A percentile compares a stretch with the other conserved stretches of the same genome.
Evolutionary conservation across 2,113 vertebrate species (phyloP).

Genomic region (Sterrhoptilus dennistouni): DNA sequence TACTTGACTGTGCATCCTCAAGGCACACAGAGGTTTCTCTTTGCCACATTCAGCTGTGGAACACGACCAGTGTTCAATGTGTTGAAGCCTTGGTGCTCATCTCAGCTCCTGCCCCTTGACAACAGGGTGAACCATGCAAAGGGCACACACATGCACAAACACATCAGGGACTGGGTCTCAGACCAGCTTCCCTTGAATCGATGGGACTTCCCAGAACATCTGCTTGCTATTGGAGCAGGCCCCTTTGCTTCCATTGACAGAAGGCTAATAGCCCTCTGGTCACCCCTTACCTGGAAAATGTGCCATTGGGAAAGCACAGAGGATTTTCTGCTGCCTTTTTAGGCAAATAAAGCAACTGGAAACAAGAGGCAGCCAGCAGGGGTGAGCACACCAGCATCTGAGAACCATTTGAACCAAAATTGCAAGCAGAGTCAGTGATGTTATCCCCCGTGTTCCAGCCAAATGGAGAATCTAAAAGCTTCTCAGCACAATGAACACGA

Average conservation of each 20-base stretch:
- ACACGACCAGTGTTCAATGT: accelerated
- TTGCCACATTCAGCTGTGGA: background rate
- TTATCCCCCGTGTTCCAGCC: background rate
- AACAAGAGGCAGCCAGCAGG: background rate
- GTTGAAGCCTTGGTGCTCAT: background rate
- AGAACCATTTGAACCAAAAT: background rate
- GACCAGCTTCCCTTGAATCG: background rate
- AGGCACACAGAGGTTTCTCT: background rate
- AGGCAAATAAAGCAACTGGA: background rate
- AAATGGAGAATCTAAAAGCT: background rate
- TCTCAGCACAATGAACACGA: background rate
- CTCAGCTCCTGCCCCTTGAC: background rate
- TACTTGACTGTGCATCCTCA: background rate
- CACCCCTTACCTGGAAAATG: background rate
- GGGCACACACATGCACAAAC: background rate
- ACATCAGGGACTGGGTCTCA: background rate
- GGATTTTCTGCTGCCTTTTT: background rate
- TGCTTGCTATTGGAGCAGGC: background rate
- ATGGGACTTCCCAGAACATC: background rate
- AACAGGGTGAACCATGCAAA: background rate
- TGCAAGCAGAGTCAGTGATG: background rate
- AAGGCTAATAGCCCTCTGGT: background rate
- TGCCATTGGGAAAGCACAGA: background rate
- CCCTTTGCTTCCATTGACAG: background rate
- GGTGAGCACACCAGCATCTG: background rate